Evolutionary conservation across 2,797 vertebrate species (phyloP).

Genomic region (Anas capensis): DNA sequence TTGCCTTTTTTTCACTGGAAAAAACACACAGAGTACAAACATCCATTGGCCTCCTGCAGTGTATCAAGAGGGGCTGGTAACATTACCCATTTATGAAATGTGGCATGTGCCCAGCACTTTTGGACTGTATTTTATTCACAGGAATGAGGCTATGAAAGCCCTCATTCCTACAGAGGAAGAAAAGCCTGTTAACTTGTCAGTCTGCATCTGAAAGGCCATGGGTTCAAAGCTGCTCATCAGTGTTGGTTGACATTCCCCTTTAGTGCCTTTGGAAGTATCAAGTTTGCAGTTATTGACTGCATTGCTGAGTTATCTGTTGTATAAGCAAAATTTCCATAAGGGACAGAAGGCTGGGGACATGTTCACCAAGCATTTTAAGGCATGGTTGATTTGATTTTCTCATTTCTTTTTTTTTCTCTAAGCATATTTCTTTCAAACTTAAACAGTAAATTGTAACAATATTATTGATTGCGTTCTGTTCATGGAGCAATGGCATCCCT

Average conservation of each 20-base stretch:
- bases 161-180: constrained; percentile 27
- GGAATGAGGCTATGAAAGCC: constrained; percentile 25
- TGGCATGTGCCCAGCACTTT: constrained; percentile 54
- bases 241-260: constrained; percentile 70
- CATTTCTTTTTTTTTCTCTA: constrained; percentile 34
- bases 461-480: constrained; percentile 46
- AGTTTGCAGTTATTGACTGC: constrained; percentile 75
- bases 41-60: neutral
- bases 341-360: constrained; percentile 65
- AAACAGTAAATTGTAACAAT: constrained; percentile 43
- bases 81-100: constrained; percentile 5
- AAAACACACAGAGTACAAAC: constrained; percentile 46
- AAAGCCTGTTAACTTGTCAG: constrained; percentile 71
- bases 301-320: constrained; percentile 72
- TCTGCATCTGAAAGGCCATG: constrained; percentile 56
- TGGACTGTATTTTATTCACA: constrained; percentile 44
- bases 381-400: constrained; percentile 66
- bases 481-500: neutral
- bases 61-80: constrained; percentile 50
- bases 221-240: constrained; percentile 69
- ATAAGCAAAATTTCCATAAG: constrained; percentile 77
- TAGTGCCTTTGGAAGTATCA: constrained; percentile 75
- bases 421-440: constrained; percentile 41
- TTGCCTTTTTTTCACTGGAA: constrained; percentile 4
- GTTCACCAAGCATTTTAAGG: constrained; percentile 57